Base-by-base conservation (phyloP, 2,888 invertebrate species). In the Habrosyne pyritoides region DNA sequence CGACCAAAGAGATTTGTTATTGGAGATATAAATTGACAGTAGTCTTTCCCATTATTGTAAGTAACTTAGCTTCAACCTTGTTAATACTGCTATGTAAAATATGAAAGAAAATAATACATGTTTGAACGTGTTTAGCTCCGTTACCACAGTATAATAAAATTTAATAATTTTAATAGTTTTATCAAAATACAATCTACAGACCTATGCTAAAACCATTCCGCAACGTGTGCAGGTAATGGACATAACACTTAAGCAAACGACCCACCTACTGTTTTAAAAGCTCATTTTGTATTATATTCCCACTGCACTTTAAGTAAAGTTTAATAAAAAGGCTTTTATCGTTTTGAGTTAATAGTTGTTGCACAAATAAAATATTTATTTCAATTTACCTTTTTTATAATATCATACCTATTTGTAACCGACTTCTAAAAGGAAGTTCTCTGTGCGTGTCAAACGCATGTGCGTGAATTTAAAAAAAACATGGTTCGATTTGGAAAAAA, bases 181-280 rank as follows among this genome's bases (percentile, higher is more conserved):
- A 42, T 42, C 42, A 42, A 18, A 42, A 42, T 42, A 42, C n/a
- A 18, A 42, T 42, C 0, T 18, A 18, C 42, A 42, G 8, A 42
- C 36, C 42, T 14, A 42, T 42, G 42, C 42, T 42, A 74, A 67
- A 71, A 70, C 61, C 61, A 56, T 62, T 60, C 65, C 64, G 53
- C 56, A 60, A 56, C 67, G 75, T 67, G 69, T 81, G 80, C 83
- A 84, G 82, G 83, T 86, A 86, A 86, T 85, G 84, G 83, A 73
- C 68, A 77, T 71, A 76, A 74, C 85, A 83, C 76, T 86, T 86
- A 86, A 75, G 83, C 79, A 81, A 85, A 86, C 82, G 84, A 83
- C 75, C 76, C 61, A 63, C 67, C 71, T 71, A 36, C 42, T 42
- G 71, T 79, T 73, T 79, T 73, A 74, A 70, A 73, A 69, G 71